Conservation (phyloP, 2,888 invertebrate genomes). For the Hyles lineata region DNA sequence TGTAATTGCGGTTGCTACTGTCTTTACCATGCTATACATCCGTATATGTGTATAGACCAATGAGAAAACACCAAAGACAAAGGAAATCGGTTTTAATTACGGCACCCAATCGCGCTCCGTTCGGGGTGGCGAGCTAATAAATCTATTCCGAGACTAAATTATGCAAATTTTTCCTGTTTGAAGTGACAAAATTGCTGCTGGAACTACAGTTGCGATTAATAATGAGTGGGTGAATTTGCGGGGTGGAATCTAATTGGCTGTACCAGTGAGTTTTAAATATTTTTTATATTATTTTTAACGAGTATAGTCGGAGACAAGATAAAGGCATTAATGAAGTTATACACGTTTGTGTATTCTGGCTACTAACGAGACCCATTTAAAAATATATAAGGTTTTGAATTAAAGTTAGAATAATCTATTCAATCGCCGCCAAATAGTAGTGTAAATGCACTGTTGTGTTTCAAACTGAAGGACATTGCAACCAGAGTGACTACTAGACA, state of each 20-base stretch:
- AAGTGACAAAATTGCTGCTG: neutral
- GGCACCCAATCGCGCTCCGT: constrained; percentile 6
- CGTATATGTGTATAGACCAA: neutral
- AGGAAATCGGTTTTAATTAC: constrained; percentile 32
- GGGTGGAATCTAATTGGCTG: neutral
- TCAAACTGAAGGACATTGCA: too few species aligned
- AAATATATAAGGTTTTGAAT: too few species aligned
- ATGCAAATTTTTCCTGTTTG: constrained; percentile 17
- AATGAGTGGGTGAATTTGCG: neutral
- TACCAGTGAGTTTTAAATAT: too few species aligned
- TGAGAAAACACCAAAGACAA: constrained; percentile 24
- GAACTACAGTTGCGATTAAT: neutral
- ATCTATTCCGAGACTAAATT: constrained; percentile 9
- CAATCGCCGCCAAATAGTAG: too few species aligned
- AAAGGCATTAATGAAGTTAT: too few species aligned
- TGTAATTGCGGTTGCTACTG: neutral
- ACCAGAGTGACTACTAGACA: too few species aligned
- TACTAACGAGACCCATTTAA: too few species aligned
- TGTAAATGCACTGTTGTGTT: too few species aligned
- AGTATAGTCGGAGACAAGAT: too few species aligned
- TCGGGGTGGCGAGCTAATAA: constrained; percentile 4
- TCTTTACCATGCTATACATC: neutral
- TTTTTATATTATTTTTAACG: too few species aligned
- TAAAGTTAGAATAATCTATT: too few species aligned
- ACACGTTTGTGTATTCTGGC: too few species aligned